Evolutionary conservation across 2,888 invertebrate species (phyloP), one percentile per base, ranked within the genome.

Genomic region (Leucophora obtusa): DNA sequence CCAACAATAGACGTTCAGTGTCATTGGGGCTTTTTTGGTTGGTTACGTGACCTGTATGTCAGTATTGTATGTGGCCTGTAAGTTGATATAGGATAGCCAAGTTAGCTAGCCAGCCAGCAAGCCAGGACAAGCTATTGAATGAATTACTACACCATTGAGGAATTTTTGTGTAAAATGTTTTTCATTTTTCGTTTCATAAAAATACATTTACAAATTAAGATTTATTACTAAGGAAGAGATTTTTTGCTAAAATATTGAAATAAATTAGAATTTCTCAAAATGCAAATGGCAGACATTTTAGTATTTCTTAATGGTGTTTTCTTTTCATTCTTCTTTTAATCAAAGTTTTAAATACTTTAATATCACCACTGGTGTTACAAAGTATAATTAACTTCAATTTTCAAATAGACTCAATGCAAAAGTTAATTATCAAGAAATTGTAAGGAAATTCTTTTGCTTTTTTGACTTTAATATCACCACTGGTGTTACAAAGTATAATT

Each of bases 1-100:
- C 38, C n/a, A 47, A 47, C 43, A 47, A 47, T 47, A 47, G 43
- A 47, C 43, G n/a, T 47, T n/a, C n/a, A 47, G 43, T n/a, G 43
- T 47, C 43, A 47, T 47, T 47, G 43, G n/a, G 43, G 43, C 14
- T 47, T 47, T 47, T 47, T 47, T 28, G 4, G 14, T 35, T 77
- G 54, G 60, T 77, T 77, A 72, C 66, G 71, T 77, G 66, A 66
- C 77, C 66, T 71, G 59, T 71, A 60, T 71, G 56, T 28, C 66
- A 60, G 35, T 24, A 38, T 35, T 28, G 28, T 66, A 59, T 56
- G n/a, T n/a, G 60, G 28, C 66, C 70, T 21, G 43, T n/a, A 53
- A 53, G 51, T 33, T 65, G 65, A 59, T 47, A 59, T 15, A 66
- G 60, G n/a, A 47, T n/a, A 47, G 43, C 14, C 38, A n/a, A 38